Base-by-base conservation (phyloP, 1,140 invertebrate species). In the Drosophila sp. region DNA sequence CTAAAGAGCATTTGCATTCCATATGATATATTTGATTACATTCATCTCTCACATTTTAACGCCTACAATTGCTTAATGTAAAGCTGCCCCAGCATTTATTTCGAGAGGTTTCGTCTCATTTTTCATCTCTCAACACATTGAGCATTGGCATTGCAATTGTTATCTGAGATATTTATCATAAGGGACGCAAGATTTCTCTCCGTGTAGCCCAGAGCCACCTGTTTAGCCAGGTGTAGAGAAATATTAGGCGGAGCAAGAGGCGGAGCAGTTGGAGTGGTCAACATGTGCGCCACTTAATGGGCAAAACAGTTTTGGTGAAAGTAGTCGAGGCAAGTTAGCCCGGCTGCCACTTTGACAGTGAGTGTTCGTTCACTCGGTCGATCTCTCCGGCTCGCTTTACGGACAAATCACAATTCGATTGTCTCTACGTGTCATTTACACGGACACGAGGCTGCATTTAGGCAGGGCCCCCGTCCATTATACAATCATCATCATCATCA, bases 361-460 rank as follows among this genome's bases (percentile, higher is more conserved):
- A 83, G 76, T 83, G 77, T 67, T 64, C 29, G 5, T 23, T 40
- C 1, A 29, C n/a, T 33, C 3, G 38, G 32, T n/a, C 17, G 4
- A 29, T 33, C 57, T 6, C 4, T 7, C 23, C 35, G 60, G 50
- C 23, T 17, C 50, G 10, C n/a, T 30, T 64, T 63, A 32, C 56
- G 65, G 41, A 70, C 79, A 86, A 86, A 86, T 86, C 83, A 86
- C 83, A 86, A 74, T 86, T 87, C 84, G 83, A 86, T 86, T 87
- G 83, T 79, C 66, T 77, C 83, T 83, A 83, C 84, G 83, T 87
- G 83, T 86, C 83, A 86, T 69, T 83, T 86, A 87, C 83, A 87
- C 44, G 83, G 71, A 81, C 60, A 75, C 64, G 67, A 40, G 62
- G 75, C 75, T 82, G 82, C 78, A 76, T 82, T 86, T 82, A 66